Evolutionary conservation across 2,113 vertebrate species (phyloP).

Genomic region (Alaudala cheleensis): DNA sequence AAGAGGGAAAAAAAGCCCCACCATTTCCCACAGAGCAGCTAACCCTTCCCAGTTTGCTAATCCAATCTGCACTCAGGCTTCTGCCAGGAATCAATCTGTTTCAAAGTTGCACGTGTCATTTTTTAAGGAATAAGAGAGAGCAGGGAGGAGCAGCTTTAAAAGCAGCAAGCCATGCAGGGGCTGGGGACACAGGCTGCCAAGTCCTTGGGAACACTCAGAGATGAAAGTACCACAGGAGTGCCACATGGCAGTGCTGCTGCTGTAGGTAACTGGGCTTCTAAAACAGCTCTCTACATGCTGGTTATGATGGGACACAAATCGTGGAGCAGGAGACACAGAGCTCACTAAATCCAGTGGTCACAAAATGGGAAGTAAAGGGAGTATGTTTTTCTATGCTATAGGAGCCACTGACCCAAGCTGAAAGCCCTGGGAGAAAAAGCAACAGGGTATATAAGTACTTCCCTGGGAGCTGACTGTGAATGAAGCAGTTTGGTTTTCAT

Average conservation of each 20-base stretch:
- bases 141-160: not conserved
- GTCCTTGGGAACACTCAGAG: not conserved
- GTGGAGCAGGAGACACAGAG: not conserved
- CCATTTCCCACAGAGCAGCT: not conserved
- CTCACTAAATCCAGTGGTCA: not conserved
- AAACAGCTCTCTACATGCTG: rapidly evolving
- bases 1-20: not conserved
- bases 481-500: not conserved
- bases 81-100: not conserved
- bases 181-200: not conserved
- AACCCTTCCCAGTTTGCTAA: not conserved
- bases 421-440: not conserved
- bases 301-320: not conserved
- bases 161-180: not conserved
- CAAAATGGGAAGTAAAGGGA: not conserved
- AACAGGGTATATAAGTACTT: not conserved
- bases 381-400: not conserved
- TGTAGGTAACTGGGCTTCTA: not conserved
- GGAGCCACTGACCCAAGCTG: not conserved
- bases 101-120: not conserved
- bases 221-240: not conserved
- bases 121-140: not conserved
- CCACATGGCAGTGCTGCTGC: slow-evolving; percentile 21
- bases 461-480: not conserved
- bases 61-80: not conserved